Base-by-base conservation (phyloP, 2,797 vertebrate species). In the Sebastolobus altivelis region DNA sequence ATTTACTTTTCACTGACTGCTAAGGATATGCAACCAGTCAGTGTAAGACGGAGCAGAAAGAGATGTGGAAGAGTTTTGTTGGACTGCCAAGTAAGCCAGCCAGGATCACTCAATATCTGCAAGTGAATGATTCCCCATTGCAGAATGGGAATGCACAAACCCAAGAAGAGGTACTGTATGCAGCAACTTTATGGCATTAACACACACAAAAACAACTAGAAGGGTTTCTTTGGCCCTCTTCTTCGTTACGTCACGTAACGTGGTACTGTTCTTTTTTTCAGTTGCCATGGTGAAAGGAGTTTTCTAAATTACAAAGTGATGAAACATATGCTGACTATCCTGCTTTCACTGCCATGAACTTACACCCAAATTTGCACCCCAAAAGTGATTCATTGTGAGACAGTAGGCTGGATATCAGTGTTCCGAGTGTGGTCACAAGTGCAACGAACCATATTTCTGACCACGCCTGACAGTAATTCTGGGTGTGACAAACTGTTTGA, bases 261-360 rank as follows among this genome's bases (percentile, higher is more conserved):
- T n/a, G 20, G 20, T n/a, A 55, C 77, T 65, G 74, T 22, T 14
- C 65, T 6, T 33, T 74, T 77, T 80, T 85, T n/a, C 38, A 60
- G 72, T 49, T 75, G 62, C 72, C 77, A 59, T 65, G 72, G 74
- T 55, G 61, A 84, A 73, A 61, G 54, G 40, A 83, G 62, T 72
- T 83, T 86, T 77, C 66, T 65, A 80, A 81, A 88, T 91, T 78
- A 75, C 75, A 88, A 84, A 86, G 81, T 81, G 78, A 87, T 89
- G 87, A 87, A 87, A 88, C 80, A 46, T 77, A 80, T 76, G 59
- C 63, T 56, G 76, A 81, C 66, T 73, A 11, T 80, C 37, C 55
- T 10, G 66, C 75, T 38, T 67, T 81, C 68, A 16, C 77, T 65
- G 77, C 79, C 77, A 54, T 73, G 84, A 90, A 83, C 81, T 85